Evolutionary conservation across 2,797 vertebrate genomes (phyloP).

Genomic region (Nannoperca obscura): DNA sequence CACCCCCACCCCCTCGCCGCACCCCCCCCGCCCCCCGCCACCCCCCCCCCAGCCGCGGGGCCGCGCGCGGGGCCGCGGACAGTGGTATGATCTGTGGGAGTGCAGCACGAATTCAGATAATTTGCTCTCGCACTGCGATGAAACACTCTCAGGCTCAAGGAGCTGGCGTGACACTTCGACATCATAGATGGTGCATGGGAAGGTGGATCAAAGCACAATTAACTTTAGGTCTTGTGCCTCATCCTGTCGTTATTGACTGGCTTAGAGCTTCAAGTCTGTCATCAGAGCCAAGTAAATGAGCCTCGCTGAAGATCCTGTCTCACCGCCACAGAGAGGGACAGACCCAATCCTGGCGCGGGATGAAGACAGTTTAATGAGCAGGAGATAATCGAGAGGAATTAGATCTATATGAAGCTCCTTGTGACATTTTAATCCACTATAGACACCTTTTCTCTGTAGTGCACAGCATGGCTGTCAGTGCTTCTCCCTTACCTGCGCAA

Average conservation of each 20-base stretch:
- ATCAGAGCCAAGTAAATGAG: conserved; percentile 57
- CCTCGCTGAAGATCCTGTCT: conserved; percentile 37
- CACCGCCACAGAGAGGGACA: conserved; percentile 24
- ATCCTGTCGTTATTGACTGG: conserved; percentile 50
- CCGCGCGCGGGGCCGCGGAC: too few species aligned
- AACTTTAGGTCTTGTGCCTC: conserved; percentile 42
- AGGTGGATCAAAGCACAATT: conserved; percentile 64
- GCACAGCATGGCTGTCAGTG: conserved; percentile 24
- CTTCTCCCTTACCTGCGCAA: conserved; percentile 29
- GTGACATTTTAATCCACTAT: conserved; percentile 56
- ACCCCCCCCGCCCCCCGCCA: too few species aligned
- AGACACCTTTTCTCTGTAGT: conserved; percentile 29
- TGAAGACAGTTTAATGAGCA: conserved; percentile 61
- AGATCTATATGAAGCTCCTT: conserved; percentile 42
- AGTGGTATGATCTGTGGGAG: conserved; percentile 25
- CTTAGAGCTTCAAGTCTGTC: conserved; percentile 50
- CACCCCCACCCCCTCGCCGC: too few species aligned
- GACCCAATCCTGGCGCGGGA: conserved; percentile 16
- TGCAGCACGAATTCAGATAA: conserved; percentile 31
- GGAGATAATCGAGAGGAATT: conserved; percentile 63
- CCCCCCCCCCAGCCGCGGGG: too few species aligned
- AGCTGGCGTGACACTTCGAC: conserved; percentile 27
- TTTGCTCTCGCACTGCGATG: conserved; percentile 15
- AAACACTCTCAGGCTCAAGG: conserved; percentile 23
- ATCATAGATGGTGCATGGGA: conserved; percentile 30